Evolutionary conservation across 2,113 vertebrate species (phyloP), one percentile per base, ranked within the genome.

Genomic region (Oryzias curvinotus): DNA sequence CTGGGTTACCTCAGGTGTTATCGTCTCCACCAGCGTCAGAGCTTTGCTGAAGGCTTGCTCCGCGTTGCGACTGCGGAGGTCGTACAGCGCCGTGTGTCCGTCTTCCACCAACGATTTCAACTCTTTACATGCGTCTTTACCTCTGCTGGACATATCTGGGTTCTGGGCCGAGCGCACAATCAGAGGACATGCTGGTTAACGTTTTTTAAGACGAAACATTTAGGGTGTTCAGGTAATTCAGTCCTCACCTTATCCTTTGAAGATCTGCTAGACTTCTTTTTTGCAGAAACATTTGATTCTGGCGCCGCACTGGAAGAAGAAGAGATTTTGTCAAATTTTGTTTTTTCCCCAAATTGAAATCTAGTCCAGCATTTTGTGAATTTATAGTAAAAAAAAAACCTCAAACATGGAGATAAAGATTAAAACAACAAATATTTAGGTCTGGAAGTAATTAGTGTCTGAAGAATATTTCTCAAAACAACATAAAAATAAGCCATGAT

Each of bases 31-130:
- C 2, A 92, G 47, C 2, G 46, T 57, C 15, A 97, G 82, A 12
- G 95, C 75, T 1, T 86, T 80, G 3, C 88, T 85, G 48, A 98
- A 98, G 16, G 91, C 90, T 26, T 90, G 85, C 0, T 93, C 91
- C 0, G 96, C 96, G 0, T 91, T 92, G 19, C 80, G 90, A 68
- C 87, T 94, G 4, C 91, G 92, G 41, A 93, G 91, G 74, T 95
- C 94, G 14, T 62, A 30, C 68, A 98, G 74, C 13, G 94, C 93
- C 0, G 53, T 61, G 21, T 92, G 91, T 0, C 91, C 96, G 0
- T 94, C 93, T 54, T 59, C 75, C 6, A 96, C 90, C 17, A 90
- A 16, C 0, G 72, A 62, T 5, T 79, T 84, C 57, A 97, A 54
- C 59, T 84, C 58, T 36, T 64, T 71, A 7, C 55, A 65, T 14